Evolutionary conservation across 2,113 vertebrate genomes (phyloP).

Genomic region (Thermophis baileyi): DNA sequence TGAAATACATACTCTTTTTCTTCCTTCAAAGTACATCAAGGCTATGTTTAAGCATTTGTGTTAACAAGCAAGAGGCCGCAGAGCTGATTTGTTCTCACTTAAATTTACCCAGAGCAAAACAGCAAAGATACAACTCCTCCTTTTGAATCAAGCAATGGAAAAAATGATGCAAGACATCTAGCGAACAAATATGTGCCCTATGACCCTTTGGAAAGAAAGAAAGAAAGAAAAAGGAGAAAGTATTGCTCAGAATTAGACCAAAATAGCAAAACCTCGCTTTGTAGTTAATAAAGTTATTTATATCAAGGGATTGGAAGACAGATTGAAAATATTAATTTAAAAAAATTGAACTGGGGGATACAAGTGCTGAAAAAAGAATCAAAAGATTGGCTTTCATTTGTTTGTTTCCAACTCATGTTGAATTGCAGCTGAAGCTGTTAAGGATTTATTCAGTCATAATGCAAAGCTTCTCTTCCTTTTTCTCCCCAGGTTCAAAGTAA

Average conservation of each 20-base stretch:
- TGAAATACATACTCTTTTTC: neutral
- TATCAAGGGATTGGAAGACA: slow-evolving; percentile 15
- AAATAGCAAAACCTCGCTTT: slow-evolving; percentile 73
- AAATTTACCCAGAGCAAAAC: slow-evolving; percentile 50
- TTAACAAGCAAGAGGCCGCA: neutral
- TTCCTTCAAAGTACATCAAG: neutral
- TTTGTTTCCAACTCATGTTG: neutral
- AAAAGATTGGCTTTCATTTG: neutral
- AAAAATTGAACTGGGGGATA: rapidly evolving
- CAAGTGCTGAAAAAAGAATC: neutral
- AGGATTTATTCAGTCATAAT: neutral
- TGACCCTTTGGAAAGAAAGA: slow-evolving; percentile 67
- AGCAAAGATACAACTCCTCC: slow-evolving; percentile 66
- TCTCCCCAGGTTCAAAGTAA: neutral
- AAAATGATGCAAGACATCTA: slow-evolving; percentile 84
- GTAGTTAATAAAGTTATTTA: slow-evolving; percentile 53
- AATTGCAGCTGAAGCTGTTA: neutral
- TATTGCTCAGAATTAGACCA: slow-evolving; percentile 67
- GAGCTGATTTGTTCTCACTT: neutral
- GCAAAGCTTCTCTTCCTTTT: neutral
- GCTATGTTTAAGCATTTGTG: neutral
- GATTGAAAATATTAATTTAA: neutral
- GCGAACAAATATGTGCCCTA: slow-evolving; percentile 79
- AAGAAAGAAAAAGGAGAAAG: neutral
- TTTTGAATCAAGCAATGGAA: slow-evolving; percentile 78